Percentiles rank a stretch among this genome's conserved stretches.
phyloP scores from a whole-genome alignment of 1,140 invertebrate genomes.

The Tetramorium parvispinum region DNA sequence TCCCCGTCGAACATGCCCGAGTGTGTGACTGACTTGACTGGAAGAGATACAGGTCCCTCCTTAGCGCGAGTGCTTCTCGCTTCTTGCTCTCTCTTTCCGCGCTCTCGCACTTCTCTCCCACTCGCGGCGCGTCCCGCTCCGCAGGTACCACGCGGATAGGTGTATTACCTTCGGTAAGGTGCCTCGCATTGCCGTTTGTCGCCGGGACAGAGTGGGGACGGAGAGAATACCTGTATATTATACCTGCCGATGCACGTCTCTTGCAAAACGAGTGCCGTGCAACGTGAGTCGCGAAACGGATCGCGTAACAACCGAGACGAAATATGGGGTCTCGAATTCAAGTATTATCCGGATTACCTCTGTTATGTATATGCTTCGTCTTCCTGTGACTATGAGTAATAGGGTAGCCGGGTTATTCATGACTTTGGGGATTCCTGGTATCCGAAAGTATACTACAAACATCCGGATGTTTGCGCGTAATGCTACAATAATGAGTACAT shows the following conservation, averaged over 20 bases:
- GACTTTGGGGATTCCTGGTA: background rate
- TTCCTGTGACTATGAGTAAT: background rate
- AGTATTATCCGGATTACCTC: background rate
- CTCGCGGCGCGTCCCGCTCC: conserved; percentile 47
- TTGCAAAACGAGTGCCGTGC: background rate
- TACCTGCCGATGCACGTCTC: conserved; percentile 38
- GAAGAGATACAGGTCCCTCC: conserved; percentile 69
- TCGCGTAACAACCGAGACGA: background rate
- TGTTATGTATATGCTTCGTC: background rate
- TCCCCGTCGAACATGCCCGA: conserved; percentile 67
- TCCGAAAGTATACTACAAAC: background rate
- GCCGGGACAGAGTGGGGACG: conserved; percentile 58
- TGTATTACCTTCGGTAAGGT: conserved; percentile 67
- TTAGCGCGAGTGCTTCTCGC: conserved; percentile 61
- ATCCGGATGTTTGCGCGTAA: background rate
- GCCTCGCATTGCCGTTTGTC: conserved; percentile 69
- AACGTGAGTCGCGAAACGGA: background rate
- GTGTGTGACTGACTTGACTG: conserved; percentile 72
- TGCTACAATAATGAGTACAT: background rate
- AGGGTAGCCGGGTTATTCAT: background rate
- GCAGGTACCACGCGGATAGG: conserved; percentile 60
- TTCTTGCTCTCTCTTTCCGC: conserved; percentile 61
- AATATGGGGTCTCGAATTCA: background rate
- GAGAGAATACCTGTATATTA: conserved; percentile 1
- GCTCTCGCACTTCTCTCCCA: conserved; percentile 60